Evolutionary conservation across 2,113 vertebrate species (phyloP), one percentile per base, ranked within the genome.

Genomic region (Plectropomus leopardus): DNA sequence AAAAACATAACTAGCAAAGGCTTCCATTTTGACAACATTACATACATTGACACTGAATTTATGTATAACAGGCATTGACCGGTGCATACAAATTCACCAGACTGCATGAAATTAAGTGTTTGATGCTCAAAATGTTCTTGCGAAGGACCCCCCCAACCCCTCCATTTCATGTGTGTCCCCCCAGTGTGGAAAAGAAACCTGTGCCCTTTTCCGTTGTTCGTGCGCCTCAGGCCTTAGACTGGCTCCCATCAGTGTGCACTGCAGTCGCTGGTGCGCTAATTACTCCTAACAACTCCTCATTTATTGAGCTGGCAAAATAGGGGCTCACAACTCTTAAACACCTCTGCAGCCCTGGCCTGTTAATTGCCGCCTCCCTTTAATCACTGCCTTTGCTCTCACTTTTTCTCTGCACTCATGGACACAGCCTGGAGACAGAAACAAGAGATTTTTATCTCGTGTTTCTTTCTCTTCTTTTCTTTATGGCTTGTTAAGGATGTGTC

Each of bases 251-350:
- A 69, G 55, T 69, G 70, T 81, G 84, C 90, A 87, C 76, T 84
- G 81, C 82, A 79, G 83, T 71, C 76, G 75, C 86, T 79, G 80
- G 66, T 76, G 81, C 57, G 71, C 83, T 92, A 94, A 95, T 95
- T 94, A 92, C 88, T 92, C 82, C 80, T 77, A 92, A 93, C 84
- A 87, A 94, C 88, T 86, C 63, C 78, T 75, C 68, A 82, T 94
- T 95, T 92, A 94, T 86, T 79, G 85, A 90, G 87, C 79, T 72
- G 82, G 84, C 80, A 83, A 88, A 92, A 93, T 72, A 80, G 78
- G 73, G 60, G 60, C 80, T 87, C 78, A 73, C 72, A 88, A 88
- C 80, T 89, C 80, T 93, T 93, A 84, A 94, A 95, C 91, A 93
- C 89, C 84, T 93, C 84, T 72, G 76, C 85, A 89, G 83, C 47